Conservation (phyloP, 2,888 invertebrate species). For the Drosophila colorata region DNA sequence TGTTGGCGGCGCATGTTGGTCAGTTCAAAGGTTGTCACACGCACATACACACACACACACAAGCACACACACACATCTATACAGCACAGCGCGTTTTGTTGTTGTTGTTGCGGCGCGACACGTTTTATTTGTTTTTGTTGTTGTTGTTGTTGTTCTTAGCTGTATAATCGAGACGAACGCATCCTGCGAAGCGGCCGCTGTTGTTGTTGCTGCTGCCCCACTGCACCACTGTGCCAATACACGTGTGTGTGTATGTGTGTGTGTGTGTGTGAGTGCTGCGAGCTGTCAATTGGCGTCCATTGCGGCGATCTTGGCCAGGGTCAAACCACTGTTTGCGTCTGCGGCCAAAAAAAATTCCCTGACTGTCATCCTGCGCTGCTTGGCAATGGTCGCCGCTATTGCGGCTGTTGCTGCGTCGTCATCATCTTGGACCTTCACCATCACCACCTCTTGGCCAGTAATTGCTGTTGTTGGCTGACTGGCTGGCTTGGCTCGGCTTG, state of each 20-base stretch:
- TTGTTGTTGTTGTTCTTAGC: constrained; percentile 66
- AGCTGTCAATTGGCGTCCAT: constrained; percentile 70
- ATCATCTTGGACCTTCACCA: constrained; percentile 70
- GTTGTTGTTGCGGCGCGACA: constrained; percentile 59
- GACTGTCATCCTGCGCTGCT: constrained; percentile 58
- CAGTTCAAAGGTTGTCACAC: constrained; percentile 53
- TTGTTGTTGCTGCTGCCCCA: constrained; percentile 53
- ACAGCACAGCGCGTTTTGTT: constrained; percentile 54
- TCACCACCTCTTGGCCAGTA: constrained; percentile 70
- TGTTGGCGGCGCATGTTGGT: constrained; percentile 72
- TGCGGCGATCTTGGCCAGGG: constrained; percentile 71
- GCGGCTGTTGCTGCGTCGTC: constrained; percentile 33
- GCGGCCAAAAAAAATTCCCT: constrained; percentile 57
- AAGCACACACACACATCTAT: constrained; percentile 31
- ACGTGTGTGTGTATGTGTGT: constrained; percentile 33
- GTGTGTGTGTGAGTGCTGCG: constrained; percentile 17
- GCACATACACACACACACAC: constrained; percentile 29
- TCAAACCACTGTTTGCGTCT: constrained; percentile 74
- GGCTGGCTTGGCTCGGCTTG: constrained; percentile 49
- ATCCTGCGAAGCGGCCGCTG: constrained; percentile 49
- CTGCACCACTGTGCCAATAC: constrained; percentile 52
- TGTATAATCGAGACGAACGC: constrained; percentile 85
- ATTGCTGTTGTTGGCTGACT: constrained; percentile 74
- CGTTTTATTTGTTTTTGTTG: constrained; percentile 47
- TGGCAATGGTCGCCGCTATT: constrained; percentile 38